Evolutionary conservation across 2,888 invertebrate genomes (phyloP), one percentile per base, ranked within the genome.

Genomic region (Noctua pronuba): DNA sequence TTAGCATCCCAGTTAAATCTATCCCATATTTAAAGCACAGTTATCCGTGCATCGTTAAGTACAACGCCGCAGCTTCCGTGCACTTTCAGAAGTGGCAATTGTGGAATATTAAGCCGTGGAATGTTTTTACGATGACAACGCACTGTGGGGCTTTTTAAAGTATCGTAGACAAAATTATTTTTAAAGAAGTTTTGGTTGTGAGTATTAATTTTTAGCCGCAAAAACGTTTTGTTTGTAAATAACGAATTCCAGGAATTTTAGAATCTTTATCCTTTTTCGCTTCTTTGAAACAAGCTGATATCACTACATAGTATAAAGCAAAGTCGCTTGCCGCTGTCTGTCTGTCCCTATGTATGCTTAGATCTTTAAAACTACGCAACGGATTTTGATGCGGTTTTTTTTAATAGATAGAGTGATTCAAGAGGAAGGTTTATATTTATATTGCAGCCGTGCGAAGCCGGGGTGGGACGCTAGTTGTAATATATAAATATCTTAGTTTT

Each of bases 111-210:
- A 94, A 90, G 90, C 90, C 89, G 91, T 90, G 91, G 91, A 94
- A 95, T 93, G 94, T 93, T 94, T 95, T 95, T 94, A 95, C 91
- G 93, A 94, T 91, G 94, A 92, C 93, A 92, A 92, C 88, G 89
- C 77, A 73, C 86, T 76, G 86, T 79, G 86, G 35, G 18, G 0
- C 21, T 41, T 35, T n/a, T 38, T 0, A 0, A 3, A 38, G 5
- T 0, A 2, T 1, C 1, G 28, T 73, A 44, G 70, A 70, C 49
- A 67, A 75, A 79, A 62, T 55, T 49, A 6, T 28, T 52, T 52
- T 31, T 13, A 5, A 44, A 0, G 16, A 18, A 24, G 24, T 49
- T 21, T 10, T 21, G 3, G 1, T 10, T 16, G 8, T 13, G 38
- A 24, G 8, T 3, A 10, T 24, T 52, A 24, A 28, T 58, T 58